phyloP scores from a whole-genome alignment of 1,140 invertebrate genomes.

The Melanaphis sacchari region DNA sequence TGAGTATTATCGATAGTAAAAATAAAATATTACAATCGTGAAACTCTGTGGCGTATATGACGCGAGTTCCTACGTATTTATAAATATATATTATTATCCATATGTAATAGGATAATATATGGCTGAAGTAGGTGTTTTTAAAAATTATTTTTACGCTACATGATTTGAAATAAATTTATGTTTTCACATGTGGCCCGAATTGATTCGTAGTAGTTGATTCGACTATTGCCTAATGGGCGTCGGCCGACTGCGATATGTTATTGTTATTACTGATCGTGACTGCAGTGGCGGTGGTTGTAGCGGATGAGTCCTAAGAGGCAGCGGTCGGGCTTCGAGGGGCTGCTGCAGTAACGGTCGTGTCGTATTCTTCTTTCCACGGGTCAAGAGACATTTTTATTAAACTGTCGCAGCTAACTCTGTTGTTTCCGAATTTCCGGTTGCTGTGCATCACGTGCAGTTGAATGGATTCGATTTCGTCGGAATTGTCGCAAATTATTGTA shows the following conservation, averaged over 20 bases:
- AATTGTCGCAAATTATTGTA: constrained; percentile 88
- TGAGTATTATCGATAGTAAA: not conserved
- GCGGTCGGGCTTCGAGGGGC: not conserved
- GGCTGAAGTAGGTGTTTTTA: not conserved
- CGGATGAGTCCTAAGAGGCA: not conserved
- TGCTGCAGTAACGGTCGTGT: too few species aligned
- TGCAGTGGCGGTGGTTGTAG: not conserved
- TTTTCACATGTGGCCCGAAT: not conserved
- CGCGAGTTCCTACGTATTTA: not conserved
- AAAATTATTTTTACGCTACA: not conserved
- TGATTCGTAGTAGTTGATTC: too few species aligned
- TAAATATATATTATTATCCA: not conserved
- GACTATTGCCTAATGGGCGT: not conserved
- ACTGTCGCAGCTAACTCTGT: constrained; percentile 35
- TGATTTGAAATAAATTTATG: not conserved
- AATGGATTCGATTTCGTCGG: constrained; percentile 74
- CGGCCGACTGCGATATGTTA: not conserved
- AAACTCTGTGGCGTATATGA: not conserved
- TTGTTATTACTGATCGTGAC: not conserved
- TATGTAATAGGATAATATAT: not conserved
- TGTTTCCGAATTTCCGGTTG: not conserved
- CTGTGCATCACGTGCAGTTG: constrained; percentile 81
- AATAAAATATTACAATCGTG: not conserved
- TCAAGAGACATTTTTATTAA: constrained; percentile 54
- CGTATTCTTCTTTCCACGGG: constrained; percentile 38